These are phyloP conservation scores for Orycteropus afer DNA, from an alignment of 2,113 vertebrate genomes.

Conservation along the genomic window DNA sequence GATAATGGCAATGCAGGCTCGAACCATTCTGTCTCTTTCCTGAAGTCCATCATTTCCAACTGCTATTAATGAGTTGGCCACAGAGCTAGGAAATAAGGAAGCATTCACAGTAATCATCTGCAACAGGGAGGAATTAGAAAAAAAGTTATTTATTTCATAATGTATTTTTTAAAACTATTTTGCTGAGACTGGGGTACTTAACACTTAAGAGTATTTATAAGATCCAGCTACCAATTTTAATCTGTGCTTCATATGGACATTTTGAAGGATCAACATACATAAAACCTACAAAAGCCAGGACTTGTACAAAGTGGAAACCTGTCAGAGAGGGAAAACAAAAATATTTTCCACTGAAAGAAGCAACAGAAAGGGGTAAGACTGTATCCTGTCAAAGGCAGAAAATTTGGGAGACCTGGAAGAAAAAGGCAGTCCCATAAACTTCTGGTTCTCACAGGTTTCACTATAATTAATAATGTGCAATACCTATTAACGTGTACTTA, in stretches of 20 bases:
- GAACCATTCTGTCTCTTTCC: slow-evolving; percentile 98
- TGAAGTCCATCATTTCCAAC: slow-evolving; percentile 98
- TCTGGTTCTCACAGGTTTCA: not conserved
- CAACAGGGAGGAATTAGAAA: slow-evolving; percentile 62
- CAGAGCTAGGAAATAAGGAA: slow-evolving; percentile 96
- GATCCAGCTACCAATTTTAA: slow-evolving; percentile 11
- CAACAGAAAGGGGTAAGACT: not conserved
- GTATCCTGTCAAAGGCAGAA: not conserved
- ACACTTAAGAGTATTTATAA: not conserved
- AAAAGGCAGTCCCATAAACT: not conserved
- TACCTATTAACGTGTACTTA: not conserved
- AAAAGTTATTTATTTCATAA: slow-evolving; percentile 57
- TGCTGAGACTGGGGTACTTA: not conserved
- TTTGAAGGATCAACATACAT: slow-evolving; percentile 3
- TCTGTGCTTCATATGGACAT: not conserved
- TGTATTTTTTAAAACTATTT: slow-evolving; percentile 44
- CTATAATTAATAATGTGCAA: not conserved
- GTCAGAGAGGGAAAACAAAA: not conserved
- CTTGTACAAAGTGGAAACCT: not conserved
- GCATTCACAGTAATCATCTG: slow-evolving; percentile 99
- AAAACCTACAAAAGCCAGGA: not conserved
- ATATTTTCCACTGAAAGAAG: not conserved
- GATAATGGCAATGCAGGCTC: slow-evolving; percentile 97
- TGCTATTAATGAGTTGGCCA: slow-evolving; percentile 97
- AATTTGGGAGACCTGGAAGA: not conserved